Evolutionary conservation across 2,113 vertebrate species (phyloP), one percentile per base, ranked within the genome.

Genomic region (Ochotona curzoniae): DNA sequence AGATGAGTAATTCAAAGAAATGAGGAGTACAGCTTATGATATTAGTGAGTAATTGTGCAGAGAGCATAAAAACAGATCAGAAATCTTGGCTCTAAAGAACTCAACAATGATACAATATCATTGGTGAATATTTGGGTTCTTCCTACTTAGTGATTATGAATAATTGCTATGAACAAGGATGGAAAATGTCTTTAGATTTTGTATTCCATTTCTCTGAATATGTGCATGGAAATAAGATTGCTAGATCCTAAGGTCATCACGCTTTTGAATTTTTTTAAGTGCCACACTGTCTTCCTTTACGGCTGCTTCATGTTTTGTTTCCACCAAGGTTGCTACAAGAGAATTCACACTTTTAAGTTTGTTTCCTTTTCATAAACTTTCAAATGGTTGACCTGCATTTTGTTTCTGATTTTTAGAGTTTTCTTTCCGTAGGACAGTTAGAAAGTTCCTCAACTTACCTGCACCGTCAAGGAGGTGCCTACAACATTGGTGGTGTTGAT

Each of bases 401-500:
- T 13, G 14, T 70, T 75, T 90, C 35, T 83, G 74, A 54, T 61
- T 91, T 89, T 20, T 79, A 67, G 20, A 73, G 61, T 14, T 47
- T 51, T 49, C 57, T 76, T 11, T 66, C 28, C 20, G 30, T 18
- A 69, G 5, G 23, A 74, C 26, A 21, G 17, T 93, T 69, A 28
- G 79, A 92, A 49, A 71, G 67, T 28, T 83, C n/a, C 69, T 63
- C 35, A 51, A 96, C 98, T 98, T 84, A 98, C 98, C 87, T 9
- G 86, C 23, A 98, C 44, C 25, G 80, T 91, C 71, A 98, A 78
- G 35, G 95, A 96, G 21, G 93, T 61, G 11, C 86, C 79, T 4
- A 26, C 71, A 11, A 98, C 63, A 6, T 35, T 47, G 0, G 92
- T 73, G 26, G 98, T 98, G 71, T 97, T 79, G 63, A 98, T 97